These are phyloP conservation scores for Galerucella nymphaeae DNA, from an alignment of 2,888 invertebrate genomes.

Conservation along the genomic window DNA sequence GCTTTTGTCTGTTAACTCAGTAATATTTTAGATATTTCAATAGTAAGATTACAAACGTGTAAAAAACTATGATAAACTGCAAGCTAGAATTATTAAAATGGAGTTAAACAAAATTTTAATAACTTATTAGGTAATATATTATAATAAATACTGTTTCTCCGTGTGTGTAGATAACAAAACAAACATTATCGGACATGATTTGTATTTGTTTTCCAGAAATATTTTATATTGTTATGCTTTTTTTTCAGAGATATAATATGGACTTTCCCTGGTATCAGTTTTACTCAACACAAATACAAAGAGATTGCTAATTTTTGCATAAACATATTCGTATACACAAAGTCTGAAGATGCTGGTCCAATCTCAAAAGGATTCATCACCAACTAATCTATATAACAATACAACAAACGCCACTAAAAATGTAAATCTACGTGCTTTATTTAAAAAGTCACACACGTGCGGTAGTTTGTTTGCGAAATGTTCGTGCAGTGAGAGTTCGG, in stretches of 20 bases:
- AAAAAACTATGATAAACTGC: not conserved
- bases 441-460: conserved; percentile 63
- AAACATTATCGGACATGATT: no score
- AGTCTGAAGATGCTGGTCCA: conserved; percentile 52
- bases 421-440: conserved; percentile 47
- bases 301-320: not conserved
- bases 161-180: no score
- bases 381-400: conserved; percentile 39
- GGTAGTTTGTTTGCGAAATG: conserved; percentile 65
- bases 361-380: conserved; percentile 54
- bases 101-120: no score
- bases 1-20: conserved; percentile 9
- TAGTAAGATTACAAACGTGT: not conserved
- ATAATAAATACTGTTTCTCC: no score
- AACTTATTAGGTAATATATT: no score
- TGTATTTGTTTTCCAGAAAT: no score
- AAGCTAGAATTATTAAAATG: no score
- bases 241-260: conserved; percentile 8
- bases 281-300: not conserved
- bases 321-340: not conserved
- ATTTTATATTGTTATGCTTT: no score
- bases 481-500: conserved; percentile 57
- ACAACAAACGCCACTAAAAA: conserved; percentile 14
- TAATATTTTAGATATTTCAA: not conserved
- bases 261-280: not conserved